phyloP scores from a whole-genome alignment of 1,140 invertebrate species.

The Ceratosolen fusciceps region DNA sequence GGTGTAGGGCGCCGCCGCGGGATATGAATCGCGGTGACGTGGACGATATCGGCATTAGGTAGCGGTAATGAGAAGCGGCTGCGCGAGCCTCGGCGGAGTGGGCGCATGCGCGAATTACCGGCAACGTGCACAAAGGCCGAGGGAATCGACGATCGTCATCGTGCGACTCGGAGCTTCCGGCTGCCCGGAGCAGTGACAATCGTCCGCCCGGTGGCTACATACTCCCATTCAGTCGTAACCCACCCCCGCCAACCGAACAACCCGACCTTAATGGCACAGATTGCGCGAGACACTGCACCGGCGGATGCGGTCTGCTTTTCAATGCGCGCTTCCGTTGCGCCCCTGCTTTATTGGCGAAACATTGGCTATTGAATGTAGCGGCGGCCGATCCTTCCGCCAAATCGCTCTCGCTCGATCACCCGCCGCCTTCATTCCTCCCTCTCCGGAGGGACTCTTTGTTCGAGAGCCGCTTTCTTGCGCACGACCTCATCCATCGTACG shows the following conservation, averaged over 20 bases:
- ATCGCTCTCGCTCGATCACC: not conserved
- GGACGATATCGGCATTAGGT: too few species aligned
- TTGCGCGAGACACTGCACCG: slow-evolving; percentile 30
- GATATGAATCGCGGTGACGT: not conserved
- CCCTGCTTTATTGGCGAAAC: slow-evolving; percentile 18
- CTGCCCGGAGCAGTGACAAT: not conserved
- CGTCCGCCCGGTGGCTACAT: slow-evolving; percentile 26
- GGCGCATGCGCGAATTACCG: not conserved
- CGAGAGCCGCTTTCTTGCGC: too few species aligned
- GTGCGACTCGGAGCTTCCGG: slow-evolving; percentile 19
- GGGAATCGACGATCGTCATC: slow-evolving; percentile 1
- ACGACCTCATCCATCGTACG: too few species aligned
- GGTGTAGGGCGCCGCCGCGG: too few species aligned
- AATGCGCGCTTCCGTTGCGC: not conserved
- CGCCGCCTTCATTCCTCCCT: not conserved
- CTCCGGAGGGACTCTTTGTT: not conserved
- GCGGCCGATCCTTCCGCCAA: not conserved
- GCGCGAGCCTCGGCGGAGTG: not conserved
- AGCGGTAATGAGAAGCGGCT: not conserved
- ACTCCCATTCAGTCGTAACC: slow-evolving; percentile 47
- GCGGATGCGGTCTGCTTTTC: slow-evolving; percentile 24
- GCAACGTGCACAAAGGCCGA: not conserved
- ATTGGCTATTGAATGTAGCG: not conserved
- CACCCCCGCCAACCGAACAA: slow-evolving; percentile 33
- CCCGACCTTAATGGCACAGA: not conserved